Conservation (phyloP, 2,113 vertebrate species). For the Ictidomys tridecemlineatus region DNA sequence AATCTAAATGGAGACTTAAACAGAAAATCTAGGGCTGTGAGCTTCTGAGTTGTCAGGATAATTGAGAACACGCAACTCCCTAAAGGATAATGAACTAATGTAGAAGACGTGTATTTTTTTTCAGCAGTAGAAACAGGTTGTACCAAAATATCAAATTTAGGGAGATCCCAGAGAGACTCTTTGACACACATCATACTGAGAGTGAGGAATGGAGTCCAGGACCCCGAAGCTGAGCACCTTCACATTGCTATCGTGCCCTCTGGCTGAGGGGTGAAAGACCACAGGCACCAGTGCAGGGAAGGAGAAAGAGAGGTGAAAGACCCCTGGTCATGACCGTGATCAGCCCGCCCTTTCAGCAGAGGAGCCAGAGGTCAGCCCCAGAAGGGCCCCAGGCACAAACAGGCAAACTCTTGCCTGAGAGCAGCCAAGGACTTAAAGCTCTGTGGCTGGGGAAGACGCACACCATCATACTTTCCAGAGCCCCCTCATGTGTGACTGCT, state of each 20-base stretch:
- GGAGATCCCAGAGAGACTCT: constrained; percentile 73
- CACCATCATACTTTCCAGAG: too few relatives aligned
- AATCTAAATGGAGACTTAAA: constrained; percentile 56
- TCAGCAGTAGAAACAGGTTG: constrained; percentile 80
- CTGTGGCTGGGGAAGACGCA: background rate
- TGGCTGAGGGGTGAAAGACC: rapidly evolving
- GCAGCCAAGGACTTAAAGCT: background rate
- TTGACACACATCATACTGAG: constrained; percentile 57
- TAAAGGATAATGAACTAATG: constrained; percentile 83
- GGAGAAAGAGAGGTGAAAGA: too few relatives aligned
- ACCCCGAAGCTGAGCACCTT: constrained; percentile 10
- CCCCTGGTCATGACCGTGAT: background rate
- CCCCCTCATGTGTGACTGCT: rapidly evolving
- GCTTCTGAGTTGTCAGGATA: constrained; percentile 78
- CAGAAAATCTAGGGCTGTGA: constrained; percentile 64
- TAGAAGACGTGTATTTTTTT: constrained; percentile 75
- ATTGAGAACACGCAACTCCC: constrained; percentile 84
- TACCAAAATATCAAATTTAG: constrained; percentile 79
- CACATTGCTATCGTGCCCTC: rapidly evolving
- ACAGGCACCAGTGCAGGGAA: too few relatives aligned
- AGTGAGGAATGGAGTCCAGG: background rate
- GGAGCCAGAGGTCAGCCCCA: background rate
- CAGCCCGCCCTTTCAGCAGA: background rate
- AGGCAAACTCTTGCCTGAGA: too few relatives aligned
- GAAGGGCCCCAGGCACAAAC: background rate